Conservation (phyloP, 2,888 invertebrate species). For the Xestia ashworthii region DNA sequence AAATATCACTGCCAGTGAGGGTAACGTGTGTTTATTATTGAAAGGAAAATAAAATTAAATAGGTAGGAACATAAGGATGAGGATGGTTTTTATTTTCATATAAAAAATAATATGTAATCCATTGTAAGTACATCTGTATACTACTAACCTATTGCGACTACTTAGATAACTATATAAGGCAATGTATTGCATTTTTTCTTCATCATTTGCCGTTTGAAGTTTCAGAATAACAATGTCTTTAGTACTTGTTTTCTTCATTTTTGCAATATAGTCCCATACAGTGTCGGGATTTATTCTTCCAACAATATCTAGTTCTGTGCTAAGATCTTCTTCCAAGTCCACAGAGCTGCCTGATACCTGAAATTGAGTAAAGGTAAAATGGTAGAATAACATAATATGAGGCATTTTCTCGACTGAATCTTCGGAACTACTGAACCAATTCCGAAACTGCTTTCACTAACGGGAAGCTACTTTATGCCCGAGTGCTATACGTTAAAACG, state of each 20-base stretch:
- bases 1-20: slow-evolving; percentile 20
- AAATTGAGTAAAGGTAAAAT: slow-evolving; percentile 33
- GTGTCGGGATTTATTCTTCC: slow-evolving; percentile 97
- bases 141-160: slow-evolving; percentile 92
- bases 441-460: too few species aligned
- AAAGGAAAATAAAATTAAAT: slow-evolving; percentile 40
- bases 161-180: slow-evolving; percentile 97
- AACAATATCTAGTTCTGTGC: slow-evolving; percentile 95
- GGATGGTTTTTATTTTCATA: slow-evolving; percentile 62
- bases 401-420: background rate
- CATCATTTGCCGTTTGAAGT: slow-evolving; percentile 95
- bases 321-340: slow-evolving; percentile 93
- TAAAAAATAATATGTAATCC: slow-evolving; percentile 19
- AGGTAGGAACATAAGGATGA: slow-evolving; percentile 44
- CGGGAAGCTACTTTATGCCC: too few species aligned
- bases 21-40: slow-evolving; percentile 1
- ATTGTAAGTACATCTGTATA: slow-evolving; percentile 26
- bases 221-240: slow-evolving; percentile 96
- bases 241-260: slow-evolving; percentile 96
- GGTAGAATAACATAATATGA: background rate
- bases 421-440: too few species aligned
- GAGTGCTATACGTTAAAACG: too few species aligned
- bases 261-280: slow-evolving; percentile 98
- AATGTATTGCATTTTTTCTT: slow-evolving; percentile 96
- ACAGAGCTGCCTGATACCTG: slow-evolving; percentile 92